Conservation (phyloP, 2,797 vertebrate species). For the Poeciliopsis gracilis region DNA sequence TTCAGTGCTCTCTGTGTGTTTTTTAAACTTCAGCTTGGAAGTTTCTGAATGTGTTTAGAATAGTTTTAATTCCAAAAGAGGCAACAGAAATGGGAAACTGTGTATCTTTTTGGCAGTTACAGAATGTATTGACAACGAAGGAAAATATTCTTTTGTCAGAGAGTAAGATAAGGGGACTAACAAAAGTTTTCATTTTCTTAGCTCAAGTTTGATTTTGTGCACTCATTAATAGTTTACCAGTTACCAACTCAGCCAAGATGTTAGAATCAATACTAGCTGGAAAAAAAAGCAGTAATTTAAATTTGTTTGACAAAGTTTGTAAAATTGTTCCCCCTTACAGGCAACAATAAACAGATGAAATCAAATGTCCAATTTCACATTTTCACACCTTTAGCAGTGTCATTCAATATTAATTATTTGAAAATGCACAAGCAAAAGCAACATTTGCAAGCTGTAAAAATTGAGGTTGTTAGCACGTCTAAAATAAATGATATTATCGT, state of each 20-base stretch:
- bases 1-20: slow-evolving; percentile 58
- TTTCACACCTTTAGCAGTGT: slow-evolving; percentile 6
- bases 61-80: slow-evolving; percentile 45
- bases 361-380: neutral
- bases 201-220: neutral
- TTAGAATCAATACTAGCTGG: neutral
- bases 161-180: neutral
- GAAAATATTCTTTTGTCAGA: neutral
- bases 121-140: slow-evolving; percentile 1
- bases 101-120: slow-evolving; percentile 12
- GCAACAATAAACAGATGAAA: neutral
- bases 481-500: slow-evolving; percentile 16
- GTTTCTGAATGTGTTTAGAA: slow-evolving; percentile 53
- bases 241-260: neutral
- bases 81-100: slow-evolving; percentile 7
- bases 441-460: slow-evolving; percentile 6
- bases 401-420: slow-evolving; percentile 25
- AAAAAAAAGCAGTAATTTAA: slow-evolving; percentile 12
- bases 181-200: neutral
- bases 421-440: slow-evolving; percentile 5
- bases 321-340: neutral
- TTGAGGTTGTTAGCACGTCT: slow-evolving; percentile 25
- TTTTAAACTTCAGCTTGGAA: slow-evolving; percentile 56
- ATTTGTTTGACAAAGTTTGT: neutral
- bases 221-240: neutral